Percentiles rank a stretch among this genome's conserved stretches.
Evolutionary conservation across 2,113 vertebrate species (phyloP).

Genomic region (Gobius niger): DNA sequence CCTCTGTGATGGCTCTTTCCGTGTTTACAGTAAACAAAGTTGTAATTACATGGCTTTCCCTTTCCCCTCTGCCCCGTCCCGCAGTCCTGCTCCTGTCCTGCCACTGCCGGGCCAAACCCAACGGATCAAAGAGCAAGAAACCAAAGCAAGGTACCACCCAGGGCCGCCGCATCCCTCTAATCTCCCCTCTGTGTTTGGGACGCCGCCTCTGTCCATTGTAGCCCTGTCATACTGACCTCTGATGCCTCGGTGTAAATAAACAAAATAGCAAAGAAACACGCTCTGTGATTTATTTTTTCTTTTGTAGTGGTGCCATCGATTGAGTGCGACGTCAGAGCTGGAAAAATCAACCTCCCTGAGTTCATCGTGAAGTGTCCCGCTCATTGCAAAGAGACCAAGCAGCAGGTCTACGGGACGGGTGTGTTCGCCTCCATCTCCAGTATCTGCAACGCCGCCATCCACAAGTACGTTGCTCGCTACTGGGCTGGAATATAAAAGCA

Average conservation of each 20-base stretch:
- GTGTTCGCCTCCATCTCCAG: slow-evolving; percentile 97
- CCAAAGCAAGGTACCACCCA: slow-evolving; percentile 83
- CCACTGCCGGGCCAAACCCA: slow-evolving; percentile 79
- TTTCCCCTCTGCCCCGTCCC: slow-evolving; percentile 50
- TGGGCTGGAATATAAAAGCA: not conserved
- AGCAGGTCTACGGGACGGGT: slow-evolving; percentile 89
- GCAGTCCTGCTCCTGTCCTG: slow-evolving; percentile 81
- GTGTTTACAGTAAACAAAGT: slow-evolving; percentile 33
- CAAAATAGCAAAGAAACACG: not conserved
- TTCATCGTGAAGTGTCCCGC: slow-evolving; percentile 93
- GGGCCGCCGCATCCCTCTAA: slow-evolving; percentile 22
- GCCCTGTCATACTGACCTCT: slow-evolving; percentile 1
- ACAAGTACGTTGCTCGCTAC: slow-evolving; percentile 78
- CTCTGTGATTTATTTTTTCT: not conserved
- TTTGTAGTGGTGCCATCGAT: slow-evolving; percentile 86
- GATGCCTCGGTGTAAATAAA: slow-evolving; percentile 1
- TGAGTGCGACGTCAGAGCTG: slow-evolving; percentile 89
- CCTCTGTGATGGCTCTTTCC: not conserved
- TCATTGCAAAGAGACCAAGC: slow-evolving; percentile 86
- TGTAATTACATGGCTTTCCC: slow-evolving; percentile 39
- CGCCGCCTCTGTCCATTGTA: slow-evolving; percentile 6
- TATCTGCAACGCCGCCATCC: slow-evolving; percentile 91
- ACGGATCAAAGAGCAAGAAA: slow-evolving; percentile 85
- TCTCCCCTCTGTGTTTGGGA: slow-evolving; percentile 8
- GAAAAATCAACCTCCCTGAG: slow-evolving; percentile 89